phyloP scores from a whole-genome alignment of 2,888 invertebrate species.

The Petrolisthes manimaculis region DNA sequence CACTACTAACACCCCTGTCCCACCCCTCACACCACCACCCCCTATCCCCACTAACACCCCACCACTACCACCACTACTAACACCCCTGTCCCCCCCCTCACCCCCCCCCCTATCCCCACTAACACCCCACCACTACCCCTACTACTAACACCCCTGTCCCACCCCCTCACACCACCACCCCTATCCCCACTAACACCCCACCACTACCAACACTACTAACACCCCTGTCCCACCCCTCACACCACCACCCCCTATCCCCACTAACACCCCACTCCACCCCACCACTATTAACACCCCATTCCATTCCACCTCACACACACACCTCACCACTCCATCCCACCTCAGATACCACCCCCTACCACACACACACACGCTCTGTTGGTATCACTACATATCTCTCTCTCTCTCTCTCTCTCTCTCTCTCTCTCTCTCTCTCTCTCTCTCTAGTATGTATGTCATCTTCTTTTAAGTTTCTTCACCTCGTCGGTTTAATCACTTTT shows the following conservation, averaged over 20 bases:
- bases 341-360: background rate
- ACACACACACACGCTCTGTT: background rate
- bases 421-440: conserved; percentile 1
- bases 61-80: background rate
- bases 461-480: too few relatives aligned
- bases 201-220: background rate
- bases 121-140: background rate
- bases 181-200: background rate
- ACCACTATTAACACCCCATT: background rate
- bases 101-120: background rate
- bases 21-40: background rate
- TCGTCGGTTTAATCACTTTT: too few relatives aligned
- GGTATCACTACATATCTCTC: background rate
- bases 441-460: background rate
- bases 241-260: background rate
- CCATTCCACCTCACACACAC: background rate
- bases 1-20: background rate
- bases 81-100: background rate
- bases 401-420: background rate
- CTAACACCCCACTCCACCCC: background rate
- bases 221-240: background rate
- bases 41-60: background rate
- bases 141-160: background rate
- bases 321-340: background rate
- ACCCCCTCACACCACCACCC: background rate